Evolutionary conservation across 1,140 invertebrate species (phyloP).

Genomic region (Ooceraea biroi): DNA sequence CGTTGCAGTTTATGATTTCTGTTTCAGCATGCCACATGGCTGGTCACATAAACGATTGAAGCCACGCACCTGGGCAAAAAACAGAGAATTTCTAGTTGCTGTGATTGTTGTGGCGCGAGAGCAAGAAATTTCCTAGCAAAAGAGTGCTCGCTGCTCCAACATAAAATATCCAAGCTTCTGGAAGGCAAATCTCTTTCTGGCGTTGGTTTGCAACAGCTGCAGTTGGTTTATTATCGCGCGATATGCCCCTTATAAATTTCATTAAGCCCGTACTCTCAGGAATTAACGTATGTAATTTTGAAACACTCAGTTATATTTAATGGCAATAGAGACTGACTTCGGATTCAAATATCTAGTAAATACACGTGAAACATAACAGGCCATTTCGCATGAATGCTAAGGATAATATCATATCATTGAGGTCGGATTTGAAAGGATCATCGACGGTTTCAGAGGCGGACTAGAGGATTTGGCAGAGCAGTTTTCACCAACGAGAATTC

Average conservation of each 20-base stretch:
- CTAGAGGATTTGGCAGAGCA: background rate
- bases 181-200: background rate
- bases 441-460: background rate
- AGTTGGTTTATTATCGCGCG: background rate
- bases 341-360: background rate
- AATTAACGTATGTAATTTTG: conserved; percentile 7
- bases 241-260: conserved; percentile 3
- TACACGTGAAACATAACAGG: too few relatives aligned
- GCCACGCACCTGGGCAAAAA: conserved; percentile 7
- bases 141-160: background rate
- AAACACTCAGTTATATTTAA: background rate
- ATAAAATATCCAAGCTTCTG: conserved; percentile 10
- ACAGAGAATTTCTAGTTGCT: conserved; percentile 7
- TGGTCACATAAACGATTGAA: conserved; percentile 6
- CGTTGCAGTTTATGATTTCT: conserved; percentile 18
- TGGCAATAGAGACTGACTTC: background rate
- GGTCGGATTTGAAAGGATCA: background rate
- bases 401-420: too few relatives aligned
- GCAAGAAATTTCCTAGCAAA: conserved; percentile 19
- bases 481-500: background rate
- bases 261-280: background rate
- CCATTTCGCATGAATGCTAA: too few relatives aligned
- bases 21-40: background rate
- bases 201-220: background rate
- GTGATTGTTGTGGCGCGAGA: background rate